Conservation (phyloP, 2,113 vertebrate genomes). For the Lipophrys pholis region DNA sequence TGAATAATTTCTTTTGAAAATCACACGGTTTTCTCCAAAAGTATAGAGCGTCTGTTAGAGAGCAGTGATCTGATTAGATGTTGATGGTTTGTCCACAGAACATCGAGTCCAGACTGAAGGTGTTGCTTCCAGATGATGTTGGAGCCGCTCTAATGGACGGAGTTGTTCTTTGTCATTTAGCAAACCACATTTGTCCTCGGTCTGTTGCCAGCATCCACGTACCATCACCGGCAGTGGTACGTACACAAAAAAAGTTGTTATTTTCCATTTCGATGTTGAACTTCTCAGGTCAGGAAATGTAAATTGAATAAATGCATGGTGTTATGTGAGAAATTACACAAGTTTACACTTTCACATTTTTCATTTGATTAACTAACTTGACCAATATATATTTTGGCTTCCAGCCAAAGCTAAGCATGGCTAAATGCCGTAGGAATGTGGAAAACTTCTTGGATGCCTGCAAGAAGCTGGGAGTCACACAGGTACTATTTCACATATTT, state of each 20-base stretch:
- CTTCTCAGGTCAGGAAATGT: too few relatives aligned
- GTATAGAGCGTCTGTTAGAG: too few relatives aligned
- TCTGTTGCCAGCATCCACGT: conserved; percentile 98
- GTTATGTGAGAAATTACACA: too few relatives aligned
- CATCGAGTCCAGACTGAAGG: conserved; percentile 94
- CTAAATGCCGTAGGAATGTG: conserved; percentile 97
- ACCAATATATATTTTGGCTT: too few relatives aligned
- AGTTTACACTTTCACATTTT: too few relatives aligned
- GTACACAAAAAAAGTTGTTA: conserved; percentile 40
- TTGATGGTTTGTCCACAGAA: conserved; percentile 82
- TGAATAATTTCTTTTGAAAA: too few relatives aligned
- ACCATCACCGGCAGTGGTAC: conserved; percentile 98
- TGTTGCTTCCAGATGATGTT: conserved; percentile 96
- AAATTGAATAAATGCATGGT: too few relatives aligned
- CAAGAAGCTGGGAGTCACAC: conserved; percentile 95
- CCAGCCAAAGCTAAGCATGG: conserved; percentile 99
- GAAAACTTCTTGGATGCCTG: conserved; percentile 99
- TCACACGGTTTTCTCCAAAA: too few relatives aligned
- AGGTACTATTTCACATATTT: conserved; percentile 82
- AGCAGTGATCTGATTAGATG: neutral
- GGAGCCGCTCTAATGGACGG: conserved; percentile 97
- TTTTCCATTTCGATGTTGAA: too few relatives aligned
- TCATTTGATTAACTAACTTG: too few relatives aligned
- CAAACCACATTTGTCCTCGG: conserved; percentile 97
- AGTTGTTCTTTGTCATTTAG: conserved; percentile 97